Evolutionary conservation across 2,888 invertebrate genomes (phyloP), one percentile per base, ranked within the genome.

Genomic region (Conomelus anceps): DNA sequence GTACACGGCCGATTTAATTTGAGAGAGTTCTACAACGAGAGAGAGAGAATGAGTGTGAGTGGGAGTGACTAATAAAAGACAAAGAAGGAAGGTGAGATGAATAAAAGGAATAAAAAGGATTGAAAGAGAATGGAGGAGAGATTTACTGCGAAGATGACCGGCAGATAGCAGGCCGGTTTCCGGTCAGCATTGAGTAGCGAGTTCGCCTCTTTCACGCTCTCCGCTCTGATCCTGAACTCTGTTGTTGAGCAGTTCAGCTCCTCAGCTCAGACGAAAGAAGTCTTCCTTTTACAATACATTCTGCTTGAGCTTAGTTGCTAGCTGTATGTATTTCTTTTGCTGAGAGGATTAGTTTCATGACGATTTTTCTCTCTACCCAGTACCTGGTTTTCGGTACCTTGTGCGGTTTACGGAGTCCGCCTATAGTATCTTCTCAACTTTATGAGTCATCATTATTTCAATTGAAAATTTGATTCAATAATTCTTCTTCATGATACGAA

Each of bases 141-240:
- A 86, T 86, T 86, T 86, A 86, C 86, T 22, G 86, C 24, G 24
- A 22, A 86, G 86, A 86, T 86, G 86, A 86, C 86, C 86, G 86
- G 24, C 26, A 86, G 86, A 86, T 86, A 86, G 24, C 86, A 86
- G 63, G 63, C 63, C 63, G 63, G 63, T 63, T 63, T 63, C 63
- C 63, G 63, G 63, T 63, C 63, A 63, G n/a, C 63, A n/a, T 63
- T 63, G 63, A 63, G n/a, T 63, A n/a, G 63, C n/a, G 63, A 63
- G 63, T 63, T 63, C 63, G 63, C n/a, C n/a, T 63, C n/a, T 63
- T 63, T 63, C 63, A n/a, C 63, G n/a, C 63, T 63, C 26, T 0
- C 41, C 41, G 7, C 63, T 11, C 6, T 7, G 26, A 4, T 26
- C 26, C 26, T 4, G 11, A 11, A 63, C 26, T 26, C 26, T 26